Evolutionary conservation across 2,888 invertebrate species (phyloP), one percentile per base, ranked within the genome.

Genomic region (Andrena camellia): DNA sequence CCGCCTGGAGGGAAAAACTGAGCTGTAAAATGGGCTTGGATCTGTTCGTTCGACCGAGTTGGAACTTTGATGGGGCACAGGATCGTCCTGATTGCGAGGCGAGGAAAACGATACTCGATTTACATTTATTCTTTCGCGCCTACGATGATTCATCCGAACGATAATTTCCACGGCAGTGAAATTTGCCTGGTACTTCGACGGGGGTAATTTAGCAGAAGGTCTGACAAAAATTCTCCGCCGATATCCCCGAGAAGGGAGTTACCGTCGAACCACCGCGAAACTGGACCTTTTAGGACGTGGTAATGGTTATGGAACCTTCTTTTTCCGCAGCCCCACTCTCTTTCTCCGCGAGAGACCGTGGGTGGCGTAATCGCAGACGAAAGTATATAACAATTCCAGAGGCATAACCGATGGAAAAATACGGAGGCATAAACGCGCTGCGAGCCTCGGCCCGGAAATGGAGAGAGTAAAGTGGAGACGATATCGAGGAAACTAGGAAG

Each of bases 261-360:
- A 89, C 88, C 89, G 87, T 85, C 81, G 85, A 85, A 81, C 83
- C 83, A 79, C 88, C 86, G 81, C 80, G 83, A 85, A 88, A 87
- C 86, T 73, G 57, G 80, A 86, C 85, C 89, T 90, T 91, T 86
- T 86, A 86, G 82, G 84, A 76, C 78, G 74, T 84, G 80, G 88
- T 90, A 91, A 92, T 85, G 89, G 85, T 91, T 91, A 91, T 92
- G 88, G 87, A 81, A 80, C 67, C 59, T 57, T 60, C 33, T 62
- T 29, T 67, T 17, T 70, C n/a, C 76, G 2, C 70, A 69, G 35
- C 63, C 52, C 70, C 77, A 73, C 74, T 73, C 67, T 81, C 78
- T 0, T 42, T 48, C 66, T 10, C 59, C 72, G 76, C 26, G 35
- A 78, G 66, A 57, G 31, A 67, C 69, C 54, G 62, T 83, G 87